Evolutionary conservation across 2,113 vertebrate species (phyloP).

Genomic region (Corythaixoides concolor): DNA sequence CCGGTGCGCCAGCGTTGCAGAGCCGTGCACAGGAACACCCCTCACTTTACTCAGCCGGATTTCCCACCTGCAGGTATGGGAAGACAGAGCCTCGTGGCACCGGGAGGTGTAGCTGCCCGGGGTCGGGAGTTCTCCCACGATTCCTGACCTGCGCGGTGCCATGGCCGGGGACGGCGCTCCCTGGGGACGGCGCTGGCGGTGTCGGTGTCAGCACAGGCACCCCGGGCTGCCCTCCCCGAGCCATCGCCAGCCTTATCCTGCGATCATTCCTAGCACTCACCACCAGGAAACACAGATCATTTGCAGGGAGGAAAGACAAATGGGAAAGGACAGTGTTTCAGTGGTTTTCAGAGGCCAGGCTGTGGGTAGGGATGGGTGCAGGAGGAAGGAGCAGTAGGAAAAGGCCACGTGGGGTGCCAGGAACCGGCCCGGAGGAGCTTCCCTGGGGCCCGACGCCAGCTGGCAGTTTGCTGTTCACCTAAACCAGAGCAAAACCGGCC

Average conservation of each 20-base stretch:
- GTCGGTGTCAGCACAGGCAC: too few species aligned
- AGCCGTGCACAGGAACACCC: background rate
- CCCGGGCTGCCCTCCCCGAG: background rate
- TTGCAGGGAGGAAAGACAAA: background rate
- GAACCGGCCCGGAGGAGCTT: background rate
- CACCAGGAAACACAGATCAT: background rate
- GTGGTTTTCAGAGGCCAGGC: background rate
- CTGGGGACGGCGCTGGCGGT: too few species aligned
- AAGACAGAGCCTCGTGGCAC: background rate
- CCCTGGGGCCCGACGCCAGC: background rate
- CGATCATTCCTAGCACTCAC: background rate
- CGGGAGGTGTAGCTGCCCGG: background rate
- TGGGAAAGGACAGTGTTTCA: background rate
- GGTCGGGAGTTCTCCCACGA: background rate
- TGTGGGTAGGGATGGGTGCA: background rate
- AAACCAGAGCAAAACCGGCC: background rate
- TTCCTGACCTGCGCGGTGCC: background rate
- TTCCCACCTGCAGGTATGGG: background rate
- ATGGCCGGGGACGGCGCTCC: rapidly evolving
- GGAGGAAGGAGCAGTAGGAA: background rate
- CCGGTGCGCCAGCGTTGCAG: background rate
- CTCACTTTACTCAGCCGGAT: rapidly evolving
- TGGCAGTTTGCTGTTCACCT: background rate
- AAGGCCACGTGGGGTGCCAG: too few species aligned
- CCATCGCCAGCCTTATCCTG: rapidly evolving